Evolutionary conservation across 2,888 invertebrate species (phyloP), one percentile per base, ranked within the genome.

Genomic region (Athrips mouffetella): DNA sequence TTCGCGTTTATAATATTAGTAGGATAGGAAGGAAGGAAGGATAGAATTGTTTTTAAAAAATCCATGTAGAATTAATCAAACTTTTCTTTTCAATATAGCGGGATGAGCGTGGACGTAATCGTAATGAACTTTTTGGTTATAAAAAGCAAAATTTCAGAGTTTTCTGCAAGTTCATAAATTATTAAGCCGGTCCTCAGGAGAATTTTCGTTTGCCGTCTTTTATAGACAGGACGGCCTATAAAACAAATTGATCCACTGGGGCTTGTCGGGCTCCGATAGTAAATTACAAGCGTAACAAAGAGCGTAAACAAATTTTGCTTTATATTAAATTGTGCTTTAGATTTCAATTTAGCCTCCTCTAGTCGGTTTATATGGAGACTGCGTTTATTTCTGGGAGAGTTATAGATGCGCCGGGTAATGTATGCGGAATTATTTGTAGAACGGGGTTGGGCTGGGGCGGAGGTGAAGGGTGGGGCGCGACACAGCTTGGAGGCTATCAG

Each of bases 191-290:
- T 53, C 59, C 75, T 68, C 73, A 42, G 54, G 73, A 68, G 73
- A 67, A 65, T 73, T 73, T 65, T 67, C 72, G 70, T 68, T 65
- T 69, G 64, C 70, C 67, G 71, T 73, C 72, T 77, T 75, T 74
- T 75, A 74, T 73, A 73, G 71, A 71, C 71, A 69, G 68, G 67
- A 60, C 67, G 70, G 73, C 65, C 72, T 72, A 69, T 73, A 70
- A 72, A 76, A 73, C 67, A 69, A 78, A 78, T 76, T 74, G 74
- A 67, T 69, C 77, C 73, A 57, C 58, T 52, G 75, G 68, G 78
- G 63, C 67, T 62, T 68, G 69, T 67, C 63, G 56, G 63, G 67
- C 65, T 66, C 64, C 67, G 66, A 71, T 73, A 67, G 67, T 73
- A 68, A 72, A 73, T 73, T 70, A 69, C 65, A 64, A 70, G 59